These are phyloP conservation scores for Myodes glareolus DNA, from an alignment of 2,113 vertebrate species.

Conservation along the genomic window DNA sequence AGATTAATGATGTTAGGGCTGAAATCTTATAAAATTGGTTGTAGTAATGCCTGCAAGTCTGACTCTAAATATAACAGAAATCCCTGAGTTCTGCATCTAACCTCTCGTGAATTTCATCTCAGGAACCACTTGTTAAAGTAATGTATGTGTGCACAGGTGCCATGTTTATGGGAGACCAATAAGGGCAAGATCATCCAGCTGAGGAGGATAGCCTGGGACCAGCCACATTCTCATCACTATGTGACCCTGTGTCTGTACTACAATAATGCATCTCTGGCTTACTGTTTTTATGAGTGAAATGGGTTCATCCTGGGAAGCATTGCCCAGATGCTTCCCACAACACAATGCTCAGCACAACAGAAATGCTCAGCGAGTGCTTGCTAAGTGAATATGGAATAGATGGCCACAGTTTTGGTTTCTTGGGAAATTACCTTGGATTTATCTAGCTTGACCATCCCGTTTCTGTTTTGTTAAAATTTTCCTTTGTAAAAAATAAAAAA, in stretches of 20 bases:
- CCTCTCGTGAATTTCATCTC: background rate
- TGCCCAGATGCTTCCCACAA: too few relatives aligned
- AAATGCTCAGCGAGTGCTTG: background rate
- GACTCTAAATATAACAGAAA: background rate
- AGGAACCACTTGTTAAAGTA: background rate
- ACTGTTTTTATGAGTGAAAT: background rate
- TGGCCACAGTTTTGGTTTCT: background rate
- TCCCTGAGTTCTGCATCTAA: background rate
- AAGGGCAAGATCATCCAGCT: background rate
- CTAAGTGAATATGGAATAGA: background rate
- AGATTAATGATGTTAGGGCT: background rate
- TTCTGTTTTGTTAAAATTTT: background rate
- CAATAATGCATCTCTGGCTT: background rate
- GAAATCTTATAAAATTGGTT: background rate
- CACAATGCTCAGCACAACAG: background rate
- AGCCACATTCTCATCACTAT: background rate
- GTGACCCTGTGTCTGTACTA: background rate
- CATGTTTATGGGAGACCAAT: background rate
- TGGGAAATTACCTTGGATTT: slow-evolving; percentile 27
- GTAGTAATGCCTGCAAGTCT: background rate
- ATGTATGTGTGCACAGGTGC: background rate
- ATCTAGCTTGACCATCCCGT: background rate
- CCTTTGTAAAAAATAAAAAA: slow-evolving; percentile 18
- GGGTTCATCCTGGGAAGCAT: background rate
- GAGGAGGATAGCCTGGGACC: background rate